Evolutionary conservation across 2,113 vertebrate species (phyloP).

Genomic region (Cavia aperea): DNA sequence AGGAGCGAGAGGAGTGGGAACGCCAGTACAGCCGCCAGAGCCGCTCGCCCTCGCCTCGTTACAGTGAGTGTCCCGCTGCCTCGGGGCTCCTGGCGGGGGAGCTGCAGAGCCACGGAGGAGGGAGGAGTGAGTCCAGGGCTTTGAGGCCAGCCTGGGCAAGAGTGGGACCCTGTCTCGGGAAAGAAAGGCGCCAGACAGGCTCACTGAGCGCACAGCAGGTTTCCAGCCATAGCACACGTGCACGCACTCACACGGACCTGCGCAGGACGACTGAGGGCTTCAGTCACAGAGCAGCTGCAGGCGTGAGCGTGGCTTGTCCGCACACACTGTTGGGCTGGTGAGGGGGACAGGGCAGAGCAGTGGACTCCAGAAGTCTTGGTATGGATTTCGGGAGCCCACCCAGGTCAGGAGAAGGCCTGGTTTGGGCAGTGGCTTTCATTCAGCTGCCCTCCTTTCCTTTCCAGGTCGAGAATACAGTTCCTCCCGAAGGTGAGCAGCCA

Average conservation of each 20-base stretch:
- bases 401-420: not conserved
- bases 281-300: not conserved
- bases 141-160: not conserved
- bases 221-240: fast-evolving
- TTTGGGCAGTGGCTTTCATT: not conserved
- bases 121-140: not conserved
- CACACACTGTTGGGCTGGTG: fast-evolving
- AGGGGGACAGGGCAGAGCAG: not conserved
- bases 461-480: constrained; percentile 77
- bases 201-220: fast-evolving
- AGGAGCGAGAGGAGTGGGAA: constrained; percentile 93
- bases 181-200: too few relatives aligned
- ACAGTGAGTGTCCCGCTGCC: constrained; percentile 76
- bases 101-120: not conserved
- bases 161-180: not conserved
- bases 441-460: not conserved
- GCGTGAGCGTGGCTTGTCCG: not conserved
- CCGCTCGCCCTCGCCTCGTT: constrained; percentile 86
- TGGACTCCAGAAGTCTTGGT: not conserved
- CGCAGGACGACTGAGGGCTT: not conserved
- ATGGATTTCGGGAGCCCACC: not conserved
- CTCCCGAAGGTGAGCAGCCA: constrained; percentile 71
- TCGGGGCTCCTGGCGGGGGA: not conserved
- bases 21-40: constrained; percentile 89
- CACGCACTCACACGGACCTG: not conserved